A percentile compares a stretch with the other conserved stretches of the same genome.
Conservation (phyloP, 2,113 vertebrate genomes). For the Manacus vitellinus region DNA sequence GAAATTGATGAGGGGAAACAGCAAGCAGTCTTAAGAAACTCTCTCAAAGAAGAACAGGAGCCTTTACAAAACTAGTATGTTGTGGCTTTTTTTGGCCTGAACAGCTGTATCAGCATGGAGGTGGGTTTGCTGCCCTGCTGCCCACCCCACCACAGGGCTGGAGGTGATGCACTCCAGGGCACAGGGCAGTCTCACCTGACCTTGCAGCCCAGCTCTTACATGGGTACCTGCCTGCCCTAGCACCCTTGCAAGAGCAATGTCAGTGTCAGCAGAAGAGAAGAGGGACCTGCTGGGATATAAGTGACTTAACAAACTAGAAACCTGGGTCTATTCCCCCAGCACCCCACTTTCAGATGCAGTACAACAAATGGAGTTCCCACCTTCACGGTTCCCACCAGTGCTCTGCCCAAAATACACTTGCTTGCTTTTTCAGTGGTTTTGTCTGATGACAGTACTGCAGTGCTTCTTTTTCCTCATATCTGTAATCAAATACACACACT, state of each 20-base stretch:
- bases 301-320: background rate
- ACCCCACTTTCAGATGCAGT: background rate
- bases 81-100: background rate
- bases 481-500: background rate
- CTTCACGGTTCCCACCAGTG: background rate
- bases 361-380: background rate
- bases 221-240: background rate
- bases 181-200: background rate
- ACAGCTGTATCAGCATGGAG: background rate
- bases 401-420: background rate
- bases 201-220: background rate
- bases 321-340: background rate
- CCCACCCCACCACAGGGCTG: background rate
- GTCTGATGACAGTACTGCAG: background rate
- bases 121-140: background rate
- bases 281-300: background rate
- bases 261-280: background rate
- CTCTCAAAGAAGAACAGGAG: background rate
- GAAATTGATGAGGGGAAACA: background rate
- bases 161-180: too few relatives aligned
- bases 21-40: background rate
- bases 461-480: background rate
- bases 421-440: background rate
- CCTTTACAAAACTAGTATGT: background rate
- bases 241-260: background rate